Evolutionary conservation across 2,888 invertebrate species (phyloP).

Genomic region (Poecilus cupreus): DNA sequence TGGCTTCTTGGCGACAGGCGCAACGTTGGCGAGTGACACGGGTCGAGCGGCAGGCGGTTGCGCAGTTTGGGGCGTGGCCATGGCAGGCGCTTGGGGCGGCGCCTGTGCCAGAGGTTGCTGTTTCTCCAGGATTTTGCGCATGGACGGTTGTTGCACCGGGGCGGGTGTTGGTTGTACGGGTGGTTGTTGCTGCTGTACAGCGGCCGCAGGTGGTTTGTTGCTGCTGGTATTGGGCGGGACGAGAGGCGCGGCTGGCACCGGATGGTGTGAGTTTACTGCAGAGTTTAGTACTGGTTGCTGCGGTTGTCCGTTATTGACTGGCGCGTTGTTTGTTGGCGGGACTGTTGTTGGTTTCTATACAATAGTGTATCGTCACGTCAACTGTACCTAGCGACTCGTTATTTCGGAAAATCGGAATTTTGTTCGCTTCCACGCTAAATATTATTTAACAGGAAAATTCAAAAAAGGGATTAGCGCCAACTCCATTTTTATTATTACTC

Average conservation of each 20-base stretch:
- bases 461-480: too few species aligned
- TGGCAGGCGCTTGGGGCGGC: slow-evolving; percentile 59
- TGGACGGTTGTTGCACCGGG: slow-evolving; percentile 61
- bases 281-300: slow-evolving; percentile 61
- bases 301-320: slow-evolving; percentile 57
- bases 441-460: too few species aligned
- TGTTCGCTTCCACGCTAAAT: too few species aligned
- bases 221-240: slow-evolving; percentile 66
- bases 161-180: slow-evolving; percentile 60
- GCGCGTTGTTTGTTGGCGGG: slow-evolving; percentile 61
- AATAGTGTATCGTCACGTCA: slow-evolving; percentile 13
- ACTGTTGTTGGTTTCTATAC: slow-evolving; percentile 54
- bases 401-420: too few species aligned
- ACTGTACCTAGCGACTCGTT: not conserved
- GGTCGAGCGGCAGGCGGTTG: slow-evolving; percentile 61
- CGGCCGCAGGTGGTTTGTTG: slow-evolving; percentile 59
- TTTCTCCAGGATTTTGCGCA: slow-evolving; percentile 66
- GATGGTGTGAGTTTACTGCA: slow-evolving; percentile 66
- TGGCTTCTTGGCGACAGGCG: slow-evolving; percentile 70
- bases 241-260: slow-evolving; percentile 67
- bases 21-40: slow-evolving; percentile 70
- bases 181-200: slow-evolving; percentile 62
- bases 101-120: slow-evolving; percentile 59
- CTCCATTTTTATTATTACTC: too few species aligned
- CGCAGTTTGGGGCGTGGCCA: slow-evolving; percentile 49